Evolutionary conservation across 2,888 invertebrate genomes (phyloP), one percentile per base, ranked within the genome.

Genomic region (Cosmopolites sordidus): DNA sequence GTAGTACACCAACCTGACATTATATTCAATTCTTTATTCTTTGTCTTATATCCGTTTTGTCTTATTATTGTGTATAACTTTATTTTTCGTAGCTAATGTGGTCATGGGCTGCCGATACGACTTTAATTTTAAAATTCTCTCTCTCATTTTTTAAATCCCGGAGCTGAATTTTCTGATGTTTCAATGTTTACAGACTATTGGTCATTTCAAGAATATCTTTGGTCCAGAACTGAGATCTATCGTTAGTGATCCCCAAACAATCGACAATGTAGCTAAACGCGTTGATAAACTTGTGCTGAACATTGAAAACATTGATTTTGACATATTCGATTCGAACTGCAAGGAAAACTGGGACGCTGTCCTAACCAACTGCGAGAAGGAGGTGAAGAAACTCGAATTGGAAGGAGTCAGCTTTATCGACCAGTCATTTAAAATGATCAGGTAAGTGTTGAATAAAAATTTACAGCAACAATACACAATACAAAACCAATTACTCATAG

Each of bases 151-250:
- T n/a, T n/a, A n/a, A n/a, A n/a, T n/a, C n/a, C n/a, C 22, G 22
- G 22, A 22, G 8, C 22, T 8, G 22, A 22, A 8, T 22, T 22
- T 22, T 5, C 22, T 22, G 22, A 22, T 8, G 8, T 22, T 8
- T 8, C 22, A 6, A 14, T 16, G 11, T 43, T 48, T 64, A 1
- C 67, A 86, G 86, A 84, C 90, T 0, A 78, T 92, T 2, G 83
- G 89, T 65, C 90, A 93, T 67, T 94, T 93, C 68, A 86, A 90
- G 70, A 91, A 92, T 62, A 87, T 95, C 54, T 93, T 95, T 69
- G 92, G 93, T 0, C 79, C 84, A 1, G 90, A 93, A 64, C 73
- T 95, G 1, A 91, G 92, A 67, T 86, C 91, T 0, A 88, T 94
- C 27, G 88, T 93, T 29, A 86, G 84, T 56, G 92, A 94, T 69